Base-by-base conservation (phyloP, 2,113 vertebrate genomes). In the Isurus oxyrinchus region DNA sequence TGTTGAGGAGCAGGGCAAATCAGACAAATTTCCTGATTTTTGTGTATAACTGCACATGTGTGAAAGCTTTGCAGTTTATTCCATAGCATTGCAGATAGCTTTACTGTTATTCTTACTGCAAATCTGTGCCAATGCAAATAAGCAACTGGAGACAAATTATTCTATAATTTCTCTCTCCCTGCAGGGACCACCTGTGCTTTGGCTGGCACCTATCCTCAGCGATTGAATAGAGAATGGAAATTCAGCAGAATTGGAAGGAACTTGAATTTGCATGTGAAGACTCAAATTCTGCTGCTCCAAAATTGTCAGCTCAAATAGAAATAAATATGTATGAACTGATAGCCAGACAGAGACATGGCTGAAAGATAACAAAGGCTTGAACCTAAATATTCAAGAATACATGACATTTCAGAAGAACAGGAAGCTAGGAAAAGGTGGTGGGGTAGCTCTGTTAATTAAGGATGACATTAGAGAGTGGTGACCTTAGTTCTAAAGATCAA, bases 111-210 rank as follows among this genome's bases (percentile, higher is more conserved):
- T 59, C 57, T 93, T 93, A 63, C 90, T 10, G 16, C 31, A 93
- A 61, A 93, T 16, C 31, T n/a, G 35, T 31, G 90, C 90, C 90
- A 93, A 93, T 93, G 57, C 57, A 93, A 93, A 93, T 6, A 93
- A 93, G 90, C 57, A 93, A 57, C 35, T 61, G 57, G 90, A 59
- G 59, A 61, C n/a, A n/a, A 93, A 93, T 93, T 93, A 57, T 57
- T 63, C 59, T 61, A 93, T 27, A 61, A 93, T 63, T 61, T 40
- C 57, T 57, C 35, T 63, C 35, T 63, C 59, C 35, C 90, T n/a
- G 57, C 16, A n/a, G 90, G 90, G 59, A 93, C 57, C 90, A 93
- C 90, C 90, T 93, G 59, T 93, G 90, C 35, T 93, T 93, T 93
- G 35, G 57, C 59, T 93, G 90, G 59, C 90, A 93, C 63, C 57